A percentile compares a stretch with the other conserved stretches of the same genome.
phyloP scores from a whole-genome alignment of 2,113 vertebrate genomes.

The Petromus typicus region DNA sequence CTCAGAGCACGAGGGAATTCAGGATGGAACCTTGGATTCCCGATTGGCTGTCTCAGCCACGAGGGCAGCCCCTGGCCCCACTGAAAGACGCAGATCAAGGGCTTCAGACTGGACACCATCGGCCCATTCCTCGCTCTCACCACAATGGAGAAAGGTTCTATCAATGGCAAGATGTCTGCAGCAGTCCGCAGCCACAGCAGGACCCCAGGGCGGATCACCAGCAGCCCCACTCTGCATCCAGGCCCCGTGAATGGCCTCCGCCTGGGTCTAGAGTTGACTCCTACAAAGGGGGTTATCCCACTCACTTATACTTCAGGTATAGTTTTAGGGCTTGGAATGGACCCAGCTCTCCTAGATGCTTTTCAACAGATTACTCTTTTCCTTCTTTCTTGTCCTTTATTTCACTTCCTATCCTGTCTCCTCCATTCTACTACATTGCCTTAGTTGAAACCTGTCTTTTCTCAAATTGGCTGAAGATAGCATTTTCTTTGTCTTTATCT shows the following conservation, averaged over 20 bases:
- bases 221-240: fast-evolving
- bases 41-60: not conserved
- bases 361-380: fast-evolving
- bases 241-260: not conserved
- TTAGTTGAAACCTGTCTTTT: not conserved
- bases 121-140: not conserved
- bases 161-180: constrained; percentile 34
- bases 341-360: not conserved
- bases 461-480: not conserved
- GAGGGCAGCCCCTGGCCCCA: constrained; percentile 9
- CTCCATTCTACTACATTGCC: not conserved
- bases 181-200: constrained; percentile 65
- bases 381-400: not conserved
- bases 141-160: constrained; percentile 64
- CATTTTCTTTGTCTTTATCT: not conserved
- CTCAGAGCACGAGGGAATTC: not conserved
- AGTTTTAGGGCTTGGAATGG: not conserved
- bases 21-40: constrained; percentile 85
- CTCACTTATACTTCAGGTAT: constrained; percentile 80
- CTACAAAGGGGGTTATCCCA: not conserved
- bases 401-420: not conserved
- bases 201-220: not conserved
- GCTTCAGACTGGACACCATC: not conserved
- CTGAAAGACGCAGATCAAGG: not conserved
- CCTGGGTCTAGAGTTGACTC: not conserved